Conservation (phyloP, 1,140 invertebrate species). For the Galendromus occidentalis region DNA sequence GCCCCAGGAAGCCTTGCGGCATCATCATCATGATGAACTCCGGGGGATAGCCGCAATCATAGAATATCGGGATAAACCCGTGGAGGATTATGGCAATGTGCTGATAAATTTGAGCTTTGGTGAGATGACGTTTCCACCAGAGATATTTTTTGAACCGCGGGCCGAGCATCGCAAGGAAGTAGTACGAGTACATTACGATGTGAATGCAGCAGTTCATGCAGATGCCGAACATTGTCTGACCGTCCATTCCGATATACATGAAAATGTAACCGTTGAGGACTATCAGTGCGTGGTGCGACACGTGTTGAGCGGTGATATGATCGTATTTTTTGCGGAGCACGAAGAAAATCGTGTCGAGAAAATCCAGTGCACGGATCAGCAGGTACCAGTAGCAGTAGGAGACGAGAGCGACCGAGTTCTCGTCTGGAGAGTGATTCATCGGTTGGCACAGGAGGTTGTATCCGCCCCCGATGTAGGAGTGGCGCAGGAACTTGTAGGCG, state of each 20-base stretch:
- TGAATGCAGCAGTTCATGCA: slow-evolving; percentile 46
- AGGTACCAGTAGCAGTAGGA: slow-evolving; percentile 51
- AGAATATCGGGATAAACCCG: slow-evolving; percentile 71
- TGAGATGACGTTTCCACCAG: slow-evolving; percentile 40
- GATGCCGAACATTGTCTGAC: slow-evolving; percentile 46
- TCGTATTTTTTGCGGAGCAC: slow-evolving; percentile 67
- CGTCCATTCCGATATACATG: slow-evolving; percentile 9
- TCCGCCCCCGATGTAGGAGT: slow-evolving; percentile 12
- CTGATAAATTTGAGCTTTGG: slow-evolving; percentile 30
- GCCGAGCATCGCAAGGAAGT: slow-evolving; percentile 34
- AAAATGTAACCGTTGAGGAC: background rate
- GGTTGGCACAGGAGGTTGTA: slow-evolving; percentile 13
- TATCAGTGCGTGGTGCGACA: slow-evolving; percentile 57
- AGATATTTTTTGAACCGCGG: slow-evolving; percentile 33
- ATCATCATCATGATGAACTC: slow-evolving; percentile 84
- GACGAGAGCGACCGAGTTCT: slow-evolving; percentile 1
- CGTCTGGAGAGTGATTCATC: background rate
- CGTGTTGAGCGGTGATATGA: slow-evolving; percentile 68
- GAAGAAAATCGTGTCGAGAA: slow-evolving; percentile 78
- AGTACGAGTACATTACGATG: slow-evolving; percentile 37
- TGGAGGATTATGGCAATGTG: slow-evolving; percentile 33
- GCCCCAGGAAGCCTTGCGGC: slow-evolving; percentile 75
- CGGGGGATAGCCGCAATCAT: slow-evolving; percentile 72
- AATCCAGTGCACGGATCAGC: slow-evolving; percentile 78
- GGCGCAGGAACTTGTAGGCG: slow-evolving; percentile 17